phyloP scores from a whole-genome alignment of 2,113 vertebrate species.

The Phodopus roborovskii region DNA sequence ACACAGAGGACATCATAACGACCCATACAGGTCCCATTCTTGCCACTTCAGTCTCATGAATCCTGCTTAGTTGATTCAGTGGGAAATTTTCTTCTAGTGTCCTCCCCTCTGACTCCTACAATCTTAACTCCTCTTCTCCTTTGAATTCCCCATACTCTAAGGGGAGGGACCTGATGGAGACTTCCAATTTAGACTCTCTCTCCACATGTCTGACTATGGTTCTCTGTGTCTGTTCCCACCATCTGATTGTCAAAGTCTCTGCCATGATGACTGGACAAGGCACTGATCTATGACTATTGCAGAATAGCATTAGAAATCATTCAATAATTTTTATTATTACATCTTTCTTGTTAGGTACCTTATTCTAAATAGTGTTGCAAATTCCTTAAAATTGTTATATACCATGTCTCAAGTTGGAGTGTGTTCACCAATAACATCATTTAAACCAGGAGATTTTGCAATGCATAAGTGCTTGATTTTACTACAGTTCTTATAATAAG shows the following conservation, averaged over 20 bases:
- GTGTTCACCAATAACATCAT: not conserved
- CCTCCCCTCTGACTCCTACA: not conserved
- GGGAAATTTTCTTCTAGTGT: not conserved
- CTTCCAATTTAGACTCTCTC: not conserved
- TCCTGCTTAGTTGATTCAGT: not conserved
- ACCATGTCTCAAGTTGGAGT: not conserved
- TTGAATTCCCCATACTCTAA: not conserved
- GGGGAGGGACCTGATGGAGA: not conserved
- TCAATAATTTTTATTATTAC: not conserved
- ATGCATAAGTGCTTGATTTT: not conserved
- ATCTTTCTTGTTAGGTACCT: conserved; percentile 34
- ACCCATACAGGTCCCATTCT: not conserved
- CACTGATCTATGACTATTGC: not conserved
- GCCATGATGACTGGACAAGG: not conserved
- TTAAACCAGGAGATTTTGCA: not conserved
- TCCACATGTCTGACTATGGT: not conserved
- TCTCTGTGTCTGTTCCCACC: not conserved
- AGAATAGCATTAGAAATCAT: not conserved
- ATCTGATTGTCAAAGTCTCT: not conserved
- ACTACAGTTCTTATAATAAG: not conserved
- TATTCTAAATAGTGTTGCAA: not conserved
- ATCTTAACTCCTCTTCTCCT: too few species aligned
- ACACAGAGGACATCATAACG: not conserved
- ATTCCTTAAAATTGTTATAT: not conserved
- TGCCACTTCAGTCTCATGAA: not conserved